A percentile compares a stretch with the other conserved stretches of the same genome.
Evolutionary conservation across 2,888 invertebrate genomes (phyloP).

Genomic region (Andrena flavipes): DNA sequence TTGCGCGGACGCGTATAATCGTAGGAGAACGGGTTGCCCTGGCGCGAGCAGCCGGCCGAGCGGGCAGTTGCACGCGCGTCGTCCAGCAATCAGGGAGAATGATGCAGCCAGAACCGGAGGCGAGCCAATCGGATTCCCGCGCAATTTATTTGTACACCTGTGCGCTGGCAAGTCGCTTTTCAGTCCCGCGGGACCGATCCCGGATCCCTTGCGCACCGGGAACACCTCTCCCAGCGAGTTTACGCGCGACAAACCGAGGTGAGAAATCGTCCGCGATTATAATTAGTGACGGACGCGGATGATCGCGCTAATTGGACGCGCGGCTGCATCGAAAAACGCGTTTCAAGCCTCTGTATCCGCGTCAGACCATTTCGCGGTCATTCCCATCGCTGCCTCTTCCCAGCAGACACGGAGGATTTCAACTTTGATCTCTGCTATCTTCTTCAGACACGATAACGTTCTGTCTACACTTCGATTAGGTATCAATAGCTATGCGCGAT

Average conservation of each 20-base stretch:
- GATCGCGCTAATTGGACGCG: conserved; percentile 18
- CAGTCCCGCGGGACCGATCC: conserved; percentile 55
- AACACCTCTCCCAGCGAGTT: conserved; percentile 20
- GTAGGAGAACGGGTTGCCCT: conserved; percentile 55
- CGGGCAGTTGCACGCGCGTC: conserved; percentile 68
- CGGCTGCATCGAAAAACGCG: not conserved
- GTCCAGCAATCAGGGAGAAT: conserved; percentile 79
- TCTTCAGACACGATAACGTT: no score
- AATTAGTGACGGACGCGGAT: conserved; percentile 13
- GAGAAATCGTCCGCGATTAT: conserved; percentile 17
- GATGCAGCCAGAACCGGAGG: conserved; percentile 76
- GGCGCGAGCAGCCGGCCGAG: conserved; percentile 43
- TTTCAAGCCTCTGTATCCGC: not conserved
- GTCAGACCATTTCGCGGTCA: not conserved
- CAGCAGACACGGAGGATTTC: not conserved
- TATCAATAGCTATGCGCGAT: not conserved
- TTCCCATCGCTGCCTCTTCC: no score
- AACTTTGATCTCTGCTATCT: not conserved
- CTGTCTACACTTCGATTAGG: not conserved
- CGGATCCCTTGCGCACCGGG: conserved; percentile 27
- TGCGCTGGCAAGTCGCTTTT: conserved; percentile 37
- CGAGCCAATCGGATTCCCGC: conserved; percentile 68
- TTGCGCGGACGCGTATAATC: conserved; percentile 73
- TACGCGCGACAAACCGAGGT: not conserved
- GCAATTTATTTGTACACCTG: conserved; percentile 75